Evolutionary conservation across 1,140 invertebrate genomes (phyloP).

Genomic region (Heliconius eleuchia): DNA sequence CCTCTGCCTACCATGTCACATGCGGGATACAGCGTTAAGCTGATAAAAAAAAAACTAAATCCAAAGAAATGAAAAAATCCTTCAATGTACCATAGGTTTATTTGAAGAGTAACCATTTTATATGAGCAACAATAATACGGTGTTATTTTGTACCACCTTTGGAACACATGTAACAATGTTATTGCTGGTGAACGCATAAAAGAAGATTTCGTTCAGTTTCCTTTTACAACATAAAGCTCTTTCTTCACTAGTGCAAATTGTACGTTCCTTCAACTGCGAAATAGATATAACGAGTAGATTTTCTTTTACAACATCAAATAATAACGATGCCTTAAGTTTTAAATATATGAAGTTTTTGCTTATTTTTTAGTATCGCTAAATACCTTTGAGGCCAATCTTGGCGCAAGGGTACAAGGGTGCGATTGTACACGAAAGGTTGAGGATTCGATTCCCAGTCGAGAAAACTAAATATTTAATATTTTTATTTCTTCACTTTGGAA

Average conservation of each 20-base stretch:
- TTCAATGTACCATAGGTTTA: too few relatives aligned
- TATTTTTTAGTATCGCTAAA: neutral
- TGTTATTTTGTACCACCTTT: neutral
- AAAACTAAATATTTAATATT: too few relatives aligned
- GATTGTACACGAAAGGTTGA: too few relatives aligned
- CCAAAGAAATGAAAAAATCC: neutral
- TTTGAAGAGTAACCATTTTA: neutral
- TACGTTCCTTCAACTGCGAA: neutral
- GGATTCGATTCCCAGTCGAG: too few relatives aligned
- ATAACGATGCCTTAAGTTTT: neutral
- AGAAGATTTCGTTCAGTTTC: slow-evolving; percentile 4
- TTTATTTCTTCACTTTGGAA: too few relatives aligned
- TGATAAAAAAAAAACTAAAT: too few relatives aligned
- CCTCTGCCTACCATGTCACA: too few relatives aligned
- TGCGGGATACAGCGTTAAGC: too few relatives aligned
- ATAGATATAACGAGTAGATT: neutral
- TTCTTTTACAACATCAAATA: neutral
- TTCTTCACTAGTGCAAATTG: neutral
- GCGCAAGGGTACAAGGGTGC: too few relatives aligned
- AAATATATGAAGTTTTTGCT: neutral
- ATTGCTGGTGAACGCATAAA: neutral
- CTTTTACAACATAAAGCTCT: neutral
- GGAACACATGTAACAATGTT: slow-evolving; percentile 2
- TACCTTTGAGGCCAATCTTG: neutral
- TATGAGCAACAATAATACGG: neutral